Conservation (phyloP, 2,113 vertebrate genomes). For the Phainopepla nitens region DNA sequence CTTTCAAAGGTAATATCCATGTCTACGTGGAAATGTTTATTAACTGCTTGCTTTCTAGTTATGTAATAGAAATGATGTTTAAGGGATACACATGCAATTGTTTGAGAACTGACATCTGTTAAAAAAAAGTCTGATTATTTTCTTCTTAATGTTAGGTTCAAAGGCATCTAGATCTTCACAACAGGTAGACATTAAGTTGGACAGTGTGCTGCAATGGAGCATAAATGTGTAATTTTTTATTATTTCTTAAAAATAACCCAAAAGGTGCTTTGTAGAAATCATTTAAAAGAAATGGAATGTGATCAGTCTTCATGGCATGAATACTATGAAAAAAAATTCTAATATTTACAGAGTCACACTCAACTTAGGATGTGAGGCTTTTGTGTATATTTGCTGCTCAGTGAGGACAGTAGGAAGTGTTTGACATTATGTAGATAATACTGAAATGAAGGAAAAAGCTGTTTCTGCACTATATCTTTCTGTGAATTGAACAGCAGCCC, state of each 20-base stretch:
- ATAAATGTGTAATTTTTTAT: background rate
- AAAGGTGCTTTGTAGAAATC: background rate
- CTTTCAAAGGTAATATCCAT: background rate
- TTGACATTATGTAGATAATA: background rate
- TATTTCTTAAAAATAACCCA: background rate
- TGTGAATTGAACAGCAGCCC: background rate
- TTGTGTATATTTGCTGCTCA: background rate
- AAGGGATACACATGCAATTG: background rate
- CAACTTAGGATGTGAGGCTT: background rate
- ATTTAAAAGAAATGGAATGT: background rate
- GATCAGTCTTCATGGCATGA: background rate
- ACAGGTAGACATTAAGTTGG: background rate
- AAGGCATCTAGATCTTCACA: background rate
- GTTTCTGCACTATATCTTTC: background rate
- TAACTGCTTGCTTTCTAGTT: background rate
- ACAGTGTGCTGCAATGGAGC: background rate
- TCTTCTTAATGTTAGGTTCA: fast-evolving
- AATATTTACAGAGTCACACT: background rate
- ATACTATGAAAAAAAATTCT: background rate
- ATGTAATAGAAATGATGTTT: background rate
- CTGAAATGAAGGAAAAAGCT: background rate
- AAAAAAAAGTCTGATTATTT: background rate
- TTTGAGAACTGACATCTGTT: background rate
- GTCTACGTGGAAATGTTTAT: background rate
- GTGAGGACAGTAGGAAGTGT: background rate